These are phyloP conservation scores for Saimiri boliviensis DNA, from an alignment of 2,113 vertebrate genomes.

Conservation along the genomic window DNA sequence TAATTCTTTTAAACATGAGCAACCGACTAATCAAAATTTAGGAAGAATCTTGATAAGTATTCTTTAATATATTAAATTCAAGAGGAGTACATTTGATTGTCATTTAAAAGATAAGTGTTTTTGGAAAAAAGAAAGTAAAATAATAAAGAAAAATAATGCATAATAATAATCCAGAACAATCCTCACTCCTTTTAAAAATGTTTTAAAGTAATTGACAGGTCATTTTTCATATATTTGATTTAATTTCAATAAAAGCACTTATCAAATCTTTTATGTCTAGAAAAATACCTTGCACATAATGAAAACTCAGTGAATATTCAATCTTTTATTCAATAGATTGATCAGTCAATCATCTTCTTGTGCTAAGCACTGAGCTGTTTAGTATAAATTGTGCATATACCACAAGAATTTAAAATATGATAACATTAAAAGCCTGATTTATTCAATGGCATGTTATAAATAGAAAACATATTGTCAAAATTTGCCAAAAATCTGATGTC, in stretches of 20 bases:
- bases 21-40: constrained; percentile 31
- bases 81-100: not conserved
- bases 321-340: not conserved
- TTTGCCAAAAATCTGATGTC: not conserved
- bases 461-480: not conserved
- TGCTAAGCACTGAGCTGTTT: not conserved
- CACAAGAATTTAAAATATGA: not conserved
- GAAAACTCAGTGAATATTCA: not conserved
- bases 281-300: not conserved
- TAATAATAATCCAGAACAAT: constrained; percentile 3
- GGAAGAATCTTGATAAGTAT: not conserved
- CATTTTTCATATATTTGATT: not conserved
- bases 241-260: not conserved
- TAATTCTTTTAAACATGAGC: constrained; percentile 30
- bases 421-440: not conserved
- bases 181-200: not conserved
- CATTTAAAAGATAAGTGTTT: not conserved
- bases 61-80: constrained; percentile 35
- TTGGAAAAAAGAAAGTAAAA: not conserved
- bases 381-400: not conserved
- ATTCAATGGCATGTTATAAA: not conserved
- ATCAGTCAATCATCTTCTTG: not conserved
- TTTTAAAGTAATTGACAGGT: constrained; percentile 24
- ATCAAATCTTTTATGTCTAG: not conserved
- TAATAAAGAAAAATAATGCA: not conserved